phyloP scores from a whole-genome alignment of 2,888 invertebrate species.

The Saturnia pavonia region DNA sequence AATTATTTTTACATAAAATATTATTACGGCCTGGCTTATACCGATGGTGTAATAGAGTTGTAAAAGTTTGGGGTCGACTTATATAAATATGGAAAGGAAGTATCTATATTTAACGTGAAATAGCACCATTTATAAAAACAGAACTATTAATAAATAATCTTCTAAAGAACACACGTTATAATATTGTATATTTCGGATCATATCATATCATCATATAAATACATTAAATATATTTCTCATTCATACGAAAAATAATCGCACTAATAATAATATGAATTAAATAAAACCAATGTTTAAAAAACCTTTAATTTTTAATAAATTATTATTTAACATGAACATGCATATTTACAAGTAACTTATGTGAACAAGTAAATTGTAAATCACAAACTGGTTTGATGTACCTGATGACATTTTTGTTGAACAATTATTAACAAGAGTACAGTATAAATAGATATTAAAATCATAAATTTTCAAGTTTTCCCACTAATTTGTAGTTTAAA shows the following conservation, averaged over 20 bases:
- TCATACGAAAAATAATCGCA: background rate
- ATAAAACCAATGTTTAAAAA: too few species aligned
- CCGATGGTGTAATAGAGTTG: conserved; percentile 42
- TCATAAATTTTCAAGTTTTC: background rate
- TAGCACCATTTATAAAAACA: background rate
- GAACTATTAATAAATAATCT: background rate
- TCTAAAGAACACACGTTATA: background rate
- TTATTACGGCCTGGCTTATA: conserved; percentile 42
- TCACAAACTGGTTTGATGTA: too few species aligned
- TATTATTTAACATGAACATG: too few species aligned
- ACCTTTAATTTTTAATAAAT: too few species aligned
- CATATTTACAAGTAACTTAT: too few species aligned
- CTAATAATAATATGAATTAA: too few species aligned
- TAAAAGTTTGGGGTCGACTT: conserved; percentile 42
- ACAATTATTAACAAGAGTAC: too few species aligned
- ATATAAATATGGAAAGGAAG: conserved; percentile 22
- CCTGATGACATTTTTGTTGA: too few species aligned
- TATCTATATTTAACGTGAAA: background rate
- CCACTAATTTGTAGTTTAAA: background rate
- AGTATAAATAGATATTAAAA: too few species aligned
- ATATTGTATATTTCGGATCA: background rate
- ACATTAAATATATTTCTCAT: background rate
- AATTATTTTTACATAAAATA: conserved; percentile 53
- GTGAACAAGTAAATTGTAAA: too few species aligned
- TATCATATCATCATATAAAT: background rate